phyloP scores from a whole-genome alignment of 2,888 invertebrate species.

The Schizaphis graminum region DNA sequence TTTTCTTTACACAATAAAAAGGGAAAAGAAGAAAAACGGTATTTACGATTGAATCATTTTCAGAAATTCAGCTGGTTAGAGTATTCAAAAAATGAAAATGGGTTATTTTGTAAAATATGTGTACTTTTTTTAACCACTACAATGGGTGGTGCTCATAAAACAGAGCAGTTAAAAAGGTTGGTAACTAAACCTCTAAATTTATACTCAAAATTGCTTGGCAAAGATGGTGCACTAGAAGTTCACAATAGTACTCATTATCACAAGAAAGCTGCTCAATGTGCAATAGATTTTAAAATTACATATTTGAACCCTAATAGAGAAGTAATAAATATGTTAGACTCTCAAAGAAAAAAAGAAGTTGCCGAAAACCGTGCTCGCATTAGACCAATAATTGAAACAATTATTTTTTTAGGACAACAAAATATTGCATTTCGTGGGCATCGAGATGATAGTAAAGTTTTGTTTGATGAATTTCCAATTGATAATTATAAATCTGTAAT shows the following conservation, averaged over 20 bases:
- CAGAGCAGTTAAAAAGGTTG: slow-evolving; percentile 66
- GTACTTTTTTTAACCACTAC: slow-evolving; percentile 64
- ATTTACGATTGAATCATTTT: slow-evolving; percentile 36
- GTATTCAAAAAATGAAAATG: neutral
- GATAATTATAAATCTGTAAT: neutral
- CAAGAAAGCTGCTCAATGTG: slow-evolving; percentile 63
- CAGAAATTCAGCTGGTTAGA: slow-evolving; percentile 24
- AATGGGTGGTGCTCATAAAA: slow-evolving; percentile 64
- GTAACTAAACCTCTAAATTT: slow-evolving; percentile 66
- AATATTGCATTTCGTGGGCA: slow-evolving; percentile 67
- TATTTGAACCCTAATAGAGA: slow-evolving; percentile 58
- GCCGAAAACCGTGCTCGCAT: slow-evolving; percentile 67
- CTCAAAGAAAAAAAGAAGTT: slow-evolving; percentile 60
- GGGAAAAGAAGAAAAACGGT: slow-evolving; percentile 29
- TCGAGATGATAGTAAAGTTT: slow-evolving; percentile 67
- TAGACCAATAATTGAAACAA: slow-evolving; percentile 67
- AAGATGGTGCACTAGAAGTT: slow-evolving; percentile 66
- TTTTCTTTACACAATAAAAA: slow-evolving; percentile 31
- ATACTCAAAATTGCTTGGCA: slow-evolving; percentile 67
- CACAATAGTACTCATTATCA: slow-evolving; percentile 66
- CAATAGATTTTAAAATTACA: slow-evolving; percentile 60
- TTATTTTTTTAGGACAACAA: slow-evolving; percentile 68
- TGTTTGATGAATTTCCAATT: neutral
- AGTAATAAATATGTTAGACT: slow-evolving; percentile 65
- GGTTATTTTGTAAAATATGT: slow-evolving; percentile 17